phyloP scores from a whole-genome alignment of 2,797 vertebrate species.

The Tiaroga cobitis region DNA sequence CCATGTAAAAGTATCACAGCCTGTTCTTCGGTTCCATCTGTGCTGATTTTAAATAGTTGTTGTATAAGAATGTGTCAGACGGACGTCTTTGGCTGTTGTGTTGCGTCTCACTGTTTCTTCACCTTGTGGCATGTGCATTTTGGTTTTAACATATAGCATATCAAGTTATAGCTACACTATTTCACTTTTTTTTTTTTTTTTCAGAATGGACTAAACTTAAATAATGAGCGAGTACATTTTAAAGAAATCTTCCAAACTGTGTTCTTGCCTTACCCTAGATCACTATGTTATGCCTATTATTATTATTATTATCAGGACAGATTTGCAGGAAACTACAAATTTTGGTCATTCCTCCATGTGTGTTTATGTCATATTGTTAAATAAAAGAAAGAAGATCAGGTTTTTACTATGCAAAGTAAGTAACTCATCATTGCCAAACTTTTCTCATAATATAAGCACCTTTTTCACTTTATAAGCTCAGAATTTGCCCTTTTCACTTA shows the following conservation, averaged over 20 bases:
- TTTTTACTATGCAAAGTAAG: no score
- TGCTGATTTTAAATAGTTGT: conserved; percentile 10
- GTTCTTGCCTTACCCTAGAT: not conserved
- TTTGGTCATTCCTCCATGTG: no score
- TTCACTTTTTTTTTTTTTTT: not conserved
- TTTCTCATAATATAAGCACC: no score
- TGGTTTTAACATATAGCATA: not conserved
- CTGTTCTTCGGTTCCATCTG: conserved; percentile 26
- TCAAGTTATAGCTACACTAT: not conserved
- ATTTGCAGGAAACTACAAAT: no score
- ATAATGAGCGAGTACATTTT: not conserved
- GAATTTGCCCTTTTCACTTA: not conserved
- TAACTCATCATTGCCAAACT: no score
- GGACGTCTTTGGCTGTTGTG: not conserved
- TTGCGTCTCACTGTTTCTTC: not conserved
- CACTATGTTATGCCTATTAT: not conserved
- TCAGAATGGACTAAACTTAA: not conserved
- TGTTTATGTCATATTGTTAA: no score
- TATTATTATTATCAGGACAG: not conserved
- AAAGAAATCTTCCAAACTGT: not conserved
- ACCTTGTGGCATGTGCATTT: not conserved
- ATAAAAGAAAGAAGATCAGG: no score
- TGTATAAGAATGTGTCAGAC: not conserved
- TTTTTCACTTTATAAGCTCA: no score
- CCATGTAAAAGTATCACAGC: not conserved